Conservation (phyloP, 2,888 invertebrate species). For the Gymnocheta viridis region DNA sequence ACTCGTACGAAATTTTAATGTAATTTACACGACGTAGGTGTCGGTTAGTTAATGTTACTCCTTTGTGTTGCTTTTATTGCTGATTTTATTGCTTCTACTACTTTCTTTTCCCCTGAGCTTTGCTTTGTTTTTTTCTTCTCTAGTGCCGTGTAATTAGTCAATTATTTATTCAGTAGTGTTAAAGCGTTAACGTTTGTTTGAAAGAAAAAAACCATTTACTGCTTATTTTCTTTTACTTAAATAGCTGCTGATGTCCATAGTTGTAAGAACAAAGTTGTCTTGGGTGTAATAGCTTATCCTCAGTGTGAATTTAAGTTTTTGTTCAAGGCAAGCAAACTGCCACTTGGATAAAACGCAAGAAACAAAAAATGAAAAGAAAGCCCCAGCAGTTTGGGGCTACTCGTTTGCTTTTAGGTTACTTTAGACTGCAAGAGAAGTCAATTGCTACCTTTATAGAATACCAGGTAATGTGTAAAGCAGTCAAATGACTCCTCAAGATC, state of each 20-base stretch:
- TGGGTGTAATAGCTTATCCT: constrained; percentile 46
- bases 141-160: constrained; percentile 50
- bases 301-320: constrained; percentile 28
- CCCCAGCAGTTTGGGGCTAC: background rate
- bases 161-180: constrained; percentile 54
- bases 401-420: background rate
- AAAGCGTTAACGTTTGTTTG: constrained; percentile 43
- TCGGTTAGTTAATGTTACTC: background rate
- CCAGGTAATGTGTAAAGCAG: background rate
- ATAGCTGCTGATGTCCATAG: background rate
- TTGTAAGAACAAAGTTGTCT: constrained; percentile 22
- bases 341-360: background rate
- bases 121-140: background rate
- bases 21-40: background rate
- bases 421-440: too few species aligned
- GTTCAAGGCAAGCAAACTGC: background rate
- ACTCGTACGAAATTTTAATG: constrained; percentile 1
- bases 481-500: background rate
- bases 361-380: background rate
- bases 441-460: background rate
- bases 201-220: background rate
- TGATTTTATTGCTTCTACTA: background rate
- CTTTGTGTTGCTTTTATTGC: background rate
- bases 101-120: background rate
- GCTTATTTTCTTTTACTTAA: background rate